Conservation (phyloP, 2,888 invertebrate species). For the Spisula solida region DNA sequence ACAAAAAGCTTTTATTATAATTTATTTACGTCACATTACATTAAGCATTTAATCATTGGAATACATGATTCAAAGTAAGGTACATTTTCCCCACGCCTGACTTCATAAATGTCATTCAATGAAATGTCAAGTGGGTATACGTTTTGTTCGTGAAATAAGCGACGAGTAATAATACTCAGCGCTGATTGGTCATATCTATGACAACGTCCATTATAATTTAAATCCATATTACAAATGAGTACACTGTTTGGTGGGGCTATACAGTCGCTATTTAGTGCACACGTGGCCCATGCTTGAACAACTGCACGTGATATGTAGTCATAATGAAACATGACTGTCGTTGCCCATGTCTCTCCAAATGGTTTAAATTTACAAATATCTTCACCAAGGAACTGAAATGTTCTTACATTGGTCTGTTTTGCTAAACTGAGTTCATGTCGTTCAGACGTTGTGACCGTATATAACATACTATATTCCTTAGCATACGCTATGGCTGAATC, state of each 20-base stretch:
- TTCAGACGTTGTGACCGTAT: constrained; percentile 16
- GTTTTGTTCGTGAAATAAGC: constrained; percentile 47
- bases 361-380: constrained; percentile 52
- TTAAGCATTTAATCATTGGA: constrained; percentile 18
- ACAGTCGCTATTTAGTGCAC: constrained; percentile 47
- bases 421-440: constrained; percentile 21
- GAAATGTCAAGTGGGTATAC: constrained; percentile 33
- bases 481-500: constrained; percentile 37
- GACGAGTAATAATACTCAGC: constrained; percentile 45
- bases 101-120: constrained; percentile 30
- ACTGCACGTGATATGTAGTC: constrained; percentile 25
- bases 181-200: constrained; percentile 53
- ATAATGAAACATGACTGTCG: constrained; percentile 42
- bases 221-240: background rate
- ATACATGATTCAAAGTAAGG: constrained; percentile 37
- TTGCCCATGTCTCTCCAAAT: constrained; percentile 48
- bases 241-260: constrained; percentile 35
- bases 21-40: background rate
- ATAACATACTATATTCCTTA: constrained; percentile 32
- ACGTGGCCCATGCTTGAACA: constrained; percentile 45
- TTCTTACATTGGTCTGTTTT: constrained; percentile 35
- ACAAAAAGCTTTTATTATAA: no score
- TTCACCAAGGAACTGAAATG: constrained; percentile 47
- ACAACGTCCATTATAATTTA: constrained; percentile 34
- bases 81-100: constrained; percentile 31